phyloP scores from a whole-genome alignment of 2,888 invertebrate species.

The Drosophila setosimentum region DNA sequence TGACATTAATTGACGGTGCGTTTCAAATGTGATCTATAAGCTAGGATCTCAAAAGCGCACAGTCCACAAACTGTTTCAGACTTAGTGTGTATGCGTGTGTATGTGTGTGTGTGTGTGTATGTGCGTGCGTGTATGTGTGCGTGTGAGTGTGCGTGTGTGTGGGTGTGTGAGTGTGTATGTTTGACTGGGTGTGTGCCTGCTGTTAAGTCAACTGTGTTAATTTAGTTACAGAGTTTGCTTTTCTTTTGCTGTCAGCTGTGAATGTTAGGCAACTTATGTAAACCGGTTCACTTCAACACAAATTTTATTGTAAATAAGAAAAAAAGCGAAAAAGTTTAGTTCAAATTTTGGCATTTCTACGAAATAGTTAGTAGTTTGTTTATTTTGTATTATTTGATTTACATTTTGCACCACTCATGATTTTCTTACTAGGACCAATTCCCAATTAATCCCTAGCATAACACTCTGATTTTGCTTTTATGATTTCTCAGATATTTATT shows the following conservation, averaged over 20 bases:
- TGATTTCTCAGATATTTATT: background rate
- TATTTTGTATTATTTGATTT: background rate
- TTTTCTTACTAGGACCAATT: constrained; percentile 52
- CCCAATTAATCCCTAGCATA: constrained; percentile 20
- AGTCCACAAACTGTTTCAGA: constrained; percentile 39
- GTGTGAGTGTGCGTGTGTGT: constrained; percentile 21
- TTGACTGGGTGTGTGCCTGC: constrained; percentile 16
- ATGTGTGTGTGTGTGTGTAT: constrained; percentile 19
- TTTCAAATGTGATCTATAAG: constrained; percentile 85
- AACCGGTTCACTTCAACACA: constrained; percentile 41
- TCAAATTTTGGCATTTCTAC: constrained; percentile 10
- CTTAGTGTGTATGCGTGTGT: constrained; percentile 25
- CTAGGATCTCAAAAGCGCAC: constrained; percentile 61
- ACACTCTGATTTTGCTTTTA: constrained; percentile 5
- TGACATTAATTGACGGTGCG: constrained; percentile 88
- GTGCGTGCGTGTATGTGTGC: constrained; percentile 9
- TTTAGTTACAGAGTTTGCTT: constrained; percentile 26
- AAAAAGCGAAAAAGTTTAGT: constrained; percentile 3
- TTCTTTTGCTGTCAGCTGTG: constrained; percentile 40
- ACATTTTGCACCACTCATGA: background rate
- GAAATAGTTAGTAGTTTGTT: background rate
- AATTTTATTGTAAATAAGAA: constrained; percentile 43
- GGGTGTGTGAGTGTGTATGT: constrained; percentile 17
- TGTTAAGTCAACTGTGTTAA: constrained; percentile 43
- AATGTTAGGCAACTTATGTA: constrained; percentile 37